These are phyloP conservation scores for Psylliodes chrysocephalus DNA, from an alignment of 2,888 invertebrate species.

Conservation along the genomic window DNA sequence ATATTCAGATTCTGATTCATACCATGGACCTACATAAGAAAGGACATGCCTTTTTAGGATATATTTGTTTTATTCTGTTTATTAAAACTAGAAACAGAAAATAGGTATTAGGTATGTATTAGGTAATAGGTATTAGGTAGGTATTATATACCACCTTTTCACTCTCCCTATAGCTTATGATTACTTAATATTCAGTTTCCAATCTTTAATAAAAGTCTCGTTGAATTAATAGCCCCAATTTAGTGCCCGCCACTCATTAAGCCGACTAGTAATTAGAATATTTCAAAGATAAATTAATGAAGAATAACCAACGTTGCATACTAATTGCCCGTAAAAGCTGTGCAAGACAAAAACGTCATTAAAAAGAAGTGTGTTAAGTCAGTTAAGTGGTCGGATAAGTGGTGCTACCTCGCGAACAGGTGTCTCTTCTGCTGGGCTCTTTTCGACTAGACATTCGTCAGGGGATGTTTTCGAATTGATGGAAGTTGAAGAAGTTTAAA, in stretches of 20 bases:
- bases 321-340: slow-evolving; percentile 19
- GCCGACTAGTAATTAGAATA: not conserved
- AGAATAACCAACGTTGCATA: slow-evolving; percentile 28
- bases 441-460: slow-evolving; percentile 41
- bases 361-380: slow-evolving; percentile 33
- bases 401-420: slow-evolving; percentile 34
- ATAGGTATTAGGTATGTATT: too few species aligned
- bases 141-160: too few species aligned
- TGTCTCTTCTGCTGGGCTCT: slow-evolving; percentile 39
- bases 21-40: too few species aligned
- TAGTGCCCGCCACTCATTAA: not conserved
- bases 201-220: not conserved
- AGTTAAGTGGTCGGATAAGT: slow-evolving; percentile 40
- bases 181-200: not conserved
- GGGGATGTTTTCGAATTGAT: slow-evolving; percentile 49
- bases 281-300: slow-evolving; percentile 27
- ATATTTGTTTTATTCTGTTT: too few species aligned
- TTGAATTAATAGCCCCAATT: not conserved
- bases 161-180: not conserved
- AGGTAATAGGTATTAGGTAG: too few species aligned
- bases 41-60: too few species aligned
- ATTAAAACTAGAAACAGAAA: too few species aligned
- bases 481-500: too few species aligned
- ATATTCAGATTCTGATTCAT: too few species aligned
- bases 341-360: slow-evolving; percentile 15